Conservation (phyloP, 2,797 vertebrate species). For the Botia kubotai region DNA sequence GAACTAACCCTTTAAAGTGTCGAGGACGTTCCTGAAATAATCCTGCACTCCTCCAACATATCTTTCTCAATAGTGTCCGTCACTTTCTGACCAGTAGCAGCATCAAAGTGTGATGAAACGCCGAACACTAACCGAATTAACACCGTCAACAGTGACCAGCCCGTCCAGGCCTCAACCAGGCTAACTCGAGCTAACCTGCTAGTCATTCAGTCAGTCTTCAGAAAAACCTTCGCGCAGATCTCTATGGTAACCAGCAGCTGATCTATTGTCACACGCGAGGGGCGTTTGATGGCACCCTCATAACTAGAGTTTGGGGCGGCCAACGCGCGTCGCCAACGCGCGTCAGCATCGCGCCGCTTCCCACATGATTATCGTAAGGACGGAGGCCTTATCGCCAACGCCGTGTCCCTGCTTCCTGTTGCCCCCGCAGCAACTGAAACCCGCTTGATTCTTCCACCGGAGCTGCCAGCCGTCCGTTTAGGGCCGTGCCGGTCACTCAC, state of each 20-base stretch:
- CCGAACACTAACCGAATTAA: conserved; percentile 34
- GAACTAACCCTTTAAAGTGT: background rate
- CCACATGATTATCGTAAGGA: conserved; percentile 39
- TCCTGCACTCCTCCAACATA: background rate
- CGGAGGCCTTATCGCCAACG: conserved; percentile 47
- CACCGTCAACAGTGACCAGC: background rate
- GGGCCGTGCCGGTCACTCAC: conserved; percentile 72
- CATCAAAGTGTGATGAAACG: background rate
- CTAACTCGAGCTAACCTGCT: conserved; percentile 33
- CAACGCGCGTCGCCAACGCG: background rate
- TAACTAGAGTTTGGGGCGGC: background rate
- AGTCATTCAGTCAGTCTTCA: background rate
- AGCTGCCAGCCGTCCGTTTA: conserved; percentile 6
- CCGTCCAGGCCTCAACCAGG: conserved; percentile 35
- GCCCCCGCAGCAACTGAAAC: conserved; percentile 45
- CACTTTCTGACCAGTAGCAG: conserved; percentile 14
- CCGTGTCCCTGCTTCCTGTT: conserved; percentile 58
- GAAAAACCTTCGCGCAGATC: background rate
- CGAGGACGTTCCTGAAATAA: background rate
- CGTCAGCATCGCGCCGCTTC: background rate
- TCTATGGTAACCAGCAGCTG: background rate
- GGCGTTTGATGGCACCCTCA: background rate
- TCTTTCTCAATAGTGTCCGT: background rate
- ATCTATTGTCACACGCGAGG: conserved; percentile 11
- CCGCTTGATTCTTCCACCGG: conserved; percentile 71